Evolutionary conservation across 1,140 invertebrate species (phyloP).

Genomic region (Parasteatoda tepidariorum): DNA sequence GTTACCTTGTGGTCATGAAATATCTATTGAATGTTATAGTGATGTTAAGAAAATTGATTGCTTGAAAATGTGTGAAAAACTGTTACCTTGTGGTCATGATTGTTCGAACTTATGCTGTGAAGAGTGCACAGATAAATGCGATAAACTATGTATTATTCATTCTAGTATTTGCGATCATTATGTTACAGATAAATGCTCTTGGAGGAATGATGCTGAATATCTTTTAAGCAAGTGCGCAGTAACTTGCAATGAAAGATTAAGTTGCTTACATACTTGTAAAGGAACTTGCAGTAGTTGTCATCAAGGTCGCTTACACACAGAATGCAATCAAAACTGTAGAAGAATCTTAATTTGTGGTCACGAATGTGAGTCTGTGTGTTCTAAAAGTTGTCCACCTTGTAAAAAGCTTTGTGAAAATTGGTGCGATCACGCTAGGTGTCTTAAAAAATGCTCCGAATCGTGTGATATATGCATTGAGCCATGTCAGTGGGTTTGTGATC

Average conservation of each 20-base stretch:
- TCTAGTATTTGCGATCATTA: constrained; percentile 49
- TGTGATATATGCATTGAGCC: constrained; percentile 48
- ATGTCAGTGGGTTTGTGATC: constrained; percentile 70
- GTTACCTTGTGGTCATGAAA: not conserved
- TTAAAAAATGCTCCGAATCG: constrained; percentile 51
- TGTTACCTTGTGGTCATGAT: constrained; percentile 51
- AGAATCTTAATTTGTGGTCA: constrained; percentile 68
- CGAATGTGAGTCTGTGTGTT: constrained; percentile 64
- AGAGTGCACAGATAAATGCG: constrained; percentile 25
- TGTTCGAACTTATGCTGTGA: constrained; percentile 38
- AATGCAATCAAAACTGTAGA: constrained; percentile 65
- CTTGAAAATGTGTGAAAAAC: constrained; percentile 1
- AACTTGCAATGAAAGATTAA: constrained; percentile 69
- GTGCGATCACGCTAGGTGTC: constrained; percentile 57
- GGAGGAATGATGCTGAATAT: not conserved
- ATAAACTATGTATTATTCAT: not conserved
- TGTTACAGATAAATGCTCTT: constrained; percentile 5
- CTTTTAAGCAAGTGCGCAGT: constrained; percentile 66
- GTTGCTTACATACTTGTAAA: constrained; percentile 71
- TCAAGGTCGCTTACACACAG: constrained; percentile 71
- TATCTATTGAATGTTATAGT: constrained; percentile 23
- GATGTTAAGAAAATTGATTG: not conserved
- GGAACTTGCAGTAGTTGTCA: constrained; percentile 57
- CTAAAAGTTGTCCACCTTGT: constrained; percentile 64
- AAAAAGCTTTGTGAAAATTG: constrained; percentile 58